Evolutionary conservation across 53 echinoderm and acorn worm genomes (phyloP).

Genomic region (Zoroaster sp.): DNA sequence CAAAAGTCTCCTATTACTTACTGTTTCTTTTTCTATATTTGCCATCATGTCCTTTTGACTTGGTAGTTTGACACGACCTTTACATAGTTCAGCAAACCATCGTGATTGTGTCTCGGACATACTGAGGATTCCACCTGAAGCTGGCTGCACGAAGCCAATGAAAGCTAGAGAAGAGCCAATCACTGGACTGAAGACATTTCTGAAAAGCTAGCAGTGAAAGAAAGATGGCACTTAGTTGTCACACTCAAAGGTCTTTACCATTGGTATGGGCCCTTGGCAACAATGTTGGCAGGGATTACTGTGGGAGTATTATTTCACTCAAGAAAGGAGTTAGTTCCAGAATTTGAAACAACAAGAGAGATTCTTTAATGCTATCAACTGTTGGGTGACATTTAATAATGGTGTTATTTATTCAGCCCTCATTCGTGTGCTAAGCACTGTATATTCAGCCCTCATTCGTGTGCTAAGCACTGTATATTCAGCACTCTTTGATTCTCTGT

Average conservation of each 20-base stretch:
- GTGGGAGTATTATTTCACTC: too few species aligned
- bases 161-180: conserved; percentile 81
- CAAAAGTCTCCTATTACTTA: too few species aligned
- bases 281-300: too few species aligned
- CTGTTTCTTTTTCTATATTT: not conserved
- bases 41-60: conserved; percentile 19
- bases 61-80: conserved; percentile 66
- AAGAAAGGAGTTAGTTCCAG: too few species aligned
- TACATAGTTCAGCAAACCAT: conserved; percentile 94
- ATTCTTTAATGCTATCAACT: too few species aligned
- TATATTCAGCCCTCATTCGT: too few species aligned
- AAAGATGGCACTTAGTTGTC: not conserved
- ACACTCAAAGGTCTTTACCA: not conserved
- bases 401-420: too few species aligned
- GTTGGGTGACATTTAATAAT: too few species aligned
- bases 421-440: too few species aligned
- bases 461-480: too few species aligned
- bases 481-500: too few species aligned
- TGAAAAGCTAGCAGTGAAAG: conserved; percentile 68
- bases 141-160: conserved; percentile 94
- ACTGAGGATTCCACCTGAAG: conserved; percentile 83
- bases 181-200: conserved; percentile 85
- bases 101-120: conserved; percentile 93
- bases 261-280: not conserved
- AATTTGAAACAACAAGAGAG: too few species aligned